These are phyloP conservation scores for Drosophila pseudotalamancana DNA, from an alignment of 2,888 invertebrate species.

Conservation along the genomic window DNA sequence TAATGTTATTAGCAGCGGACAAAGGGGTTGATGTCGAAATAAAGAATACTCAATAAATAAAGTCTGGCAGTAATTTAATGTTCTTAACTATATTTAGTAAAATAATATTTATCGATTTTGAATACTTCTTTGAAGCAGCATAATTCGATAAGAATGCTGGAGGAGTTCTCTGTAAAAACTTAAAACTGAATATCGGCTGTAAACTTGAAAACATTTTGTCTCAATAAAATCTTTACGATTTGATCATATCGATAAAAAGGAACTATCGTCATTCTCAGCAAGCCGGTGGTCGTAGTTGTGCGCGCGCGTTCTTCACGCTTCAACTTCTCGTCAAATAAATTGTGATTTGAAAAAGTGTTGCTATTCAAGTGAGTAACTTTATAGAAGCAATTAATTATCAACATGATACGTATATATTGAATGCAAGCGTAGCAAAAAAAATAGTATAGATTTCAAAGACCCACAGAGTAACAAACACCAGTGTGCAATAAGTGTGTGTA, in stretches of 20 bases:
- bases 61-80: not conserved
- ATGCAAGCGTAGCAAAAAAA: not conserved
- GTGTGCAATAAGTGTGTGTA: slow-evolving; percentile 22
- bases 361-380: slow-evolving; percentile 77
- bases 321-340: slow-evolving; percentile 60
- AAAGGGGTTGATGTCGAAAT: not conserved
- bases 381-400: not conserved
- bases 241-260: slow-evolving; percentile 22
- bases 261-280: slow-evolving; percentile 27
- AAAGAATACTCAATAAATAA: not conserved
- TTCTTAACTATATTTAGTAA: too few species aligned
- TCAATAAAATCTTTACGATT: slow-evolving; percentile 3
- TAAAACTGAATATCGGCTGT: too few species aligned
- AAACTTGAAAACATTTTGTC: too few species aligned
- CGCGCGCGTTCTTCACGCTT: slow-evolving; percentile 75
- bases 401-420: not conserved
- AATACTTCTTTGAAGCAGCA: too few species aligned
- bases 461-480: not conserved
- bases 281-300: slow-evolving; percentile 69
- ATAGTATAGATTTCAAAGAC: not conserved
- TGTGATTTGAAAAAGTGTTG: slow-evolving; percentile 76
- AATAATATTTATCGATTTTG: too few species aligned
- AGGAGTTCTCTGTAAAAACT: not conserved
- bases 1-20: slow-evolving; percentile 6
- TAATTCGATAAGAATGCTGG: not conserved